Conservation (phyloP, 2,113 vertebrate species). For the Noturus placidus region DNA sequence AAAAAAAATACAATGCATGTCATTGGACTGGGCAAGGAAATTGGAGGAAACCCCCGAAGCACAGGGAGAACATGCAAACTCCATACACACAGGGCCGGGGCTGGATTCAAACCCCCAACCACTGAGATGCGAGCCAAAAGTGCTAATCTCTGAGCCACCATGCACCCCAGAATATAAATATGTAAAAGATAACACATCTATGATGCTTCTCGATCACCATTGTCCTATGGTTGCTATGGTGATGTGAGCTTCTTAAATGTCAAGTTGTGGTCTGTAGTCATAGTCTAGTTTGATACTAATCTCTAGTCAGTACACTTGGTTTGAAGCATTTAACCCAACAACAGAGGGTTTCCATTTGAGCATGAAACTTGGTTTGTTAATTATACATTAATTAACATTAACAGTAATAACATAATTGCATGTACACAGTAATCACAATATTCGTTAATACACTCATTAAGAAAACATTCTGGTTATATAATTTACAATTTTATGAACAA, state of each 20-base stretch:
- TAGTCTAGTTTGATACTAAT: not conserved
- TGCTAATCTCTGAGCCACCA: too few relatives aligned
- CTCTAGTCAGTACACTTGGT: not conserved
- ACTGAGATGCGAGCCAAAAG: too few relatives aligned
- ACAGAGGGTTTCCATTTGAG: not conserved
- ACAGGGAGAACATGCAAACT: too few relatives aligned
- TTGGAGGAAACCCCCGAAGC: too few relatives aligned
- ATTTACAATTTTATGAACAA: not conserved
- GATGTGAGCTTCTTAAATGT: not conserved
- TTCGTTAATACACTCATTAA: not conserved
- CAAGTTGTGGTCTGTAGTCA: not conserved
- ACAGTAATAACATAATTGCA: not conserved
- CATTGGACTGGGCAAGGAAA: too few relatives aligned
- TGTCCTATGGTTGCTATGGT: not conserved
- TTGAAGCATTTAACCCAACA: not conserved
- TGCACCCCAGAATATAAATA: not conserved
- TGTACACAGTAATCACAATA: not conserved
- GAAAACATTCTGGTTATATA: not conserved
- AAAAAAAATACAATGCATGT: too few relatives aligned
- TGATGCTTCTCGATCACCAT: not conserved
- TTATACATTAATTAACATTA: not conserved
- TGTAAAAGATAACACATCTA: not conserved
- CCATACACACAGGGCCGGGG: too few relatives aligned
- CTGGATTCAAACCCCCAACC: too few relatives aligned
- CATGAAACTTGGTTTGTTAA: not conserved